Percentiles rank a stretch among this genome's conserved stretches.
Evolutionary conservation across 2,888 invertebrate species (phyloP).

Genomic region (Tuta absoluta): DNA sequence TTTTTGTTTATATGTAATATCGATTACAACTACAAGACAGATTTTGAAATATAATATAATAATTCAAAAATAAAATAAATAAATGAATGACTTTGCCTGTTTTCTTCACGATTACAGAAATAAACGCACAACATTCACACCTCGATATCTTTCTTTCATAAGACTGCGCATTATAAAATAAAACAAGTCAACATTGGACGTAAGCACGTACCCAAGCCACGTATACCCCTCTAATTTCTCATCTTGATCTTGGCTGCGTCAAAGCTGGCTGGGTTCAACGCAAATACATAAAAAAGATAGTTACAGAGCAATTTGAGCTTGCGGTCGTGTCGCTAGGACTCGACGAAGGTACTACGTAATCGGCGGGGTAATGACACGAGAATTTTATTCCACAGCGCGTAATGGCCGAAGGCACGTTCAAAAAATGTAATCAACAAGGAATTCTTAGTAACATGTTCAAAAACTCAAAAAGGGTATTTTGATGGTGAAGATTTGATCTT

Average conservation of each 20-base stretch:
- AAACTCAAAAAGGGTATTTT: background rate
- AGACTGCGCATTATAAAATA: background rate
- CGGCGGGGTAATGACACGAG: slow-evolving; percentile 15
- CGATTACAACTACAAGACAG: no score
- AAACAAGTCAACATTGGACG: background rate
- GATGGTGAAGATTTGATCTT: no score
- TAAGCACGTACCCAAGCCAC: slow-evolving; percentile 1
- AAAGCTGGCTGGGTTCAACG: slow-evolving; percentile 9
- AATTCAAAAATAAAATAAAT: no score
- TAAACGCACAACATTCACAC: no score
- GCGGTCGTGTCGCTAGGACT: slow-evolving; percentile 16
- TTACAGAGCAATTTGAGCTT: slow-evolving; percentile 21
- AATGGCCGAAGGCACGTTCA: background rate
- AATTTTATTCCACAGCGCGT: slow-evolving; percentile 14
- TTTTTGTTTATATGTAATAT: no score
- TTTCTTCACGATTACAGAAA: no score
- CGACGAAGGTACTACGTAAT: slow-evolving; percentile 1
- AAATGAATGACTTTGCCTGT: no score
- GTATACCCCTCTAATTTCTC: background rate
- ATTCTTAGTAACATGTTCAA: no score
- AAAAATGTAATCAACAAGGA: background rate
- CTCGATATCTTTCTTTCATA: no score
- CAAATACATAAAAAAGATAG: slow-evolving; percentile 20
- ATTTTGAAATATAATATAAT: no score
- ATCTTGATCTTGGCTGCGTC: slow-evolving; percentile 15